Evolutionary conservation across 2,888 invertebrate species (phyloP), one percentile per base, ranked within the genome.

Genomic region (Ommatoiulus sabulosus): DNA sequence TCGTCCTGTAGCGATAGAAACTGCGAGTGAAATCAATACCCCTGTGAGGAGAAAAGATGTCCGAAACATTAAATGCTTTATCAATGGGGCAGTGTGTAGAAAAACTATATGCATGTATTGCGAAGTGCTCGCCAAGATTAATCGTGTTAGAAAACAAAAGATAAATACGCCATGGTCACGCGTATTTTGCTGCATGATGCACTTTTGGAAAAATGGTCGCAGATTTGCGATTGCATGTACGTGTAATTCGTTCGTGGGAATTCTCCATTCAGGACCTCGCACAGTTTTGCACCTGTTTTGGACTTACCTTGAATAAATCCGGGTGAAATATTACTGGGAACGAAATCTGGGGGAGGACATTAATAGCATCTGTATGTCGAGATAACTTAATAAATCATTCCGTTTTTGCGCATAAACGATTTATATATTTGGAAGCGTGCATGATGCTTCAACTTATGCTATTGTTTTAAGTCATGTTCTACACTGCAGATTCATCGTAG

Each of bases 311-410:
- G 52, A 52, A 52, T 52, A 15, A 4, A n/a, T 63, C n/a, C 63
- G n/a, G 63, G 17, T 72, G 72, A 72, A 72, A 24, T 24, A 72
- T 20, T 24, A 72, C 6, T 72, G 72, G 72, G 72, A 72, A 24
- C 72, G 20, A 72, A 72, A 72, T 72, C 20, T 72, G 72, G 8
- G 72, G 72, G 72, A 72, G 17, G 24, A 72, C 72, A 72, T 72
- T 72, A 72, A 72, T 20, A 72, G 20, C 72, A 72, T 72, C 72
- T 72, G 72, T 17, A 10, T 7, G 20, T 8, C 8, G 7, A 24
- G 72, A 72, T 72, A 72, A 72, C 72, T 72, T 72, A 72, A 72
- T 72, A 72, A 72, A 72, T 72, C 72, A 72, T 24, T 72, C 72
- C 7, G 24, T 72, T n/a, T 72, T 72, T 24, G 72, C 7, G 3